Base-by-base conservation (phyloP, 2,888 invertebrate species). In the Archips crataeganus region DNA sequence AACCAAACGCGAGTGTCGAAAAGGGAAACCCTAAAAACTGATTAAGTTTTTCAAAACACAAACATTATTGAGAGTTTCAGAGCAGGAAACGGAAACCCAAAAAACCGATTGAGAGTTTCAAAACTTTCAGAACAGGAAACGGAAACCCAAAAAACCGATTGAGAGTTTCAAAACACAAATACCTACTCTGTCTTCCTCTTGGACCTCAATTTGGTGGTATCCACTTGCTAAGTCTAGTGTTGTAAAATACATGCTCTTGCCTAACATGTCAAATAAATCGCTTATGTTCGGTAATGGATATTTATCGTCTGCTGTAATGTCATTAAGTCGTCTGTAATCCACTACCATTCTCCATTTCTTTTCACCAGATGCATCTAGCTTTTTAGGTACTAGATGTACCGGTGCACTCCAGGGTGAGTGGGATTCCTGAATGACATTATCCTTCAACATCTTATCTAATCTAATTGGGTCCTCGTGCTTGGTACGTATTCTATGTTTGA, bases 301-400 rank as follows among this genome's bases (percentile, higher is more conserved):
- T 70, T 75, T 78, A 70, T 85, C 84, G n/a, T 77, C 78, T 9
- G 81, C 73, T 1, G 82, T 84, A 63, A 78, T 77, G 60, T 82
- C 81, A 71, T 86, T 84, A 59, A 67, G 67, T n/a, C 67, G 67
- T 3, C 67, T 67, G 32, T 76, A 81, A 15, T 79, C 84, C 66
- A 71, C 84, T 2, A 75, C 78, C 70, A 79, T 87, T 75, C 75
- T 83, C 61, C 36, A 87, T 77, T 86, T 88, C 34, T 67, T 47
- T 77, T 84, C 77, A 1, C 85, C 84, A 0, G 79, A 77, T 0
- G 82, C 76, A 47, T 87, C 87, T 4, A 77, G 13, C 76, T 88
- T 87, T 70, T 88, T 86, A 0, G 85, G 84, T 0, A 89, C 87
- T 47, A 88, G 75, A 78, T 85, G 86, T 2, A 87, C 80, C 13